A percentile compares a stretch with the other conserved stretches of the same genome.
These are phyloP conservation scores for Leptopilina drosophilae DNA, from an alignment of 2,888 invertebrate genomes.

Conservation along the genomic window DNA sequence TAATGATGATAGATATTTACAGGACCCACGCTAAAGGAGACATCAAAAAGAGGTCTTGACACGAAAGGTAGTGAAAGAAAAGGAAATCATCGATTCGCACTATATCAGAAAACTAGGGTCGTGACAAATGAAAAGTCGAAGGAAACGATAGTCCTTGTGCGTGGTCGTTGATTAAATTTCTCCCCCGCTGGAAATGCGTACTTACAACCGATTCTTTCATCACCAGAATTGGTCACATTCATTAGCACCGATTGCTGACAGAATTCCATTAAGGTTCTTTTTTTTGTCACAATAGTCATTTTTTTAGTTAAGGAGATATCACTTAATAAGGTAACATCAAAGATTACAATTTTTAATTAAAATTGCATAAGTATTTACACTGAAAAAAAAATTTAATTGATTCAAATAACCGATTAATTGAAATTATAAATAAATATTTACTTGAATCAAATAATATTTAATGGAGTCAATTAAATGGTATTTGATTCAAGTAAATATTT, in stretches of 20 bases:
- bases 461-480: too few species aligned
- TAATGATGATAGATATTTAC: conserved; percentile 68
- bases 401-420: too few species aligned
- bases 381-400: too few species aligned
- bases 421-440: too few species aligned
- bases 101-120: conserved; percentile 56
- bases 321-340: too few species aligned
- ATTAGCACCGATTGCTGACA: background rate
- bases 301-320: too few species aligned
- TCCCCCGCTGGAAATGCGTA: conserved; percentile 52
- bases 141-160: conserved; percentile 53
- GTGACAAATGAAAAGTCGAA: conserved; percentile 64
- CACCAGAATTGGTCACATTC: conserved; percentile 6
- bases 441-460: too few species aligned
- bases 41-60: conserved; percentile 46
- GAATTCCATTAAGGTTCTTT: conserved; percentile 16
- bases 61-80: conserved; percentile 47
- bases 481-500: too few species aligned
- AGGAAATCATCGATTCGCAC: conserved; percentile 63
- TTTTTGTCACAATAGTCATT: background rate
- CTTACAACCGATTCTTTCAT: background rate
- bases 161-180: conserved; percentile 65
- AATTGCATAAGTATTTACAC: too few species aligned
- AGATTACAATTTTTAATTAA: too few species aligned
- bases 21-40: conserved; percentile 42